These are phyloP conservation scores for Alca torda DNA, from an alignment of 2,797 vertebrate species.

Conservation along the genomic window DNA sequence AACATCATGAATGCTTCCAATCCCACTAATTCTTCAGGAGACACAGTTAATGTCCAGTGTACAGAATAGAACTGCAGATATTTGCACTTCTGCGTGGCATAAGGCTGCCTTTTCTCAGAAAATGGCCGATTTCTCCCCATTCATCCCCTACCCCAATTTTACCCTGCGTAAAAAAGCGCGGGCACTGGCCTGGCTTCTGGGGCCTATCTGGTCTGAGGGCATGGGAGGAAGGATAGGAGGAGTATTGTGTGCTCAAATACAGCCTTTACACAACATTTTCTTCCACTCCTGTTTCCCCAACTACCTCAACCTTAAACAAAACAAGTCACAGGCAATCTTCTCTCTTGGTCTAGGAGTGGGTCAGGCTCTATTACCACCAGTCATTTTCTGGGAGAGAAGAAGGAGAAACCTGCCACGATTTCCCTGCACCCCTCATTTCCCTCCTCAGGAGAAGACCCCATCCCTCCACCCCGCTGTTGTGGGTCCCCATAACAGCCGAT, in stretches of 20 bases:
- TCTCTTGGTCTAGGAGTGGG: not conserved
- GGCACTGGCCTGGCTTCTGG: not conserved
- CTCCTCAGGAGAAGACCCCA: not conserved
- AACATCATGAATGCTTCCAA: rapidly evolving
- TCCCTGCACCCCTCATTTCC: not conserved
- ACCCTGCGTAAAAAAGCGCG: rapidly evolving
- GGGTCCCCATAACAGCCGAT: not conserved
- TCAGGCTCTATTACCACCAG: not conserved
- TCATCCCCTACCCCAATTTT: not conserved
- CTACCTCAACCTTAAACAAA: not conserved
- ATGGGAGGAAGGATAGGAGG: not conserved
- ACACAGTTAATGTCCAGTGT: not conserved
- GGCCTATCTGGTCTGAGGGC: rapidly evolving
- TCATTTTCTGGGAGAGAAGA: not conserved
- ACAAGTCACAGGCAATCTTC: rapidly evolving
- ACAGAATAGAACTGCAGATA: rapidly evolving
- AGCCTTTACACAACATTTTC: not conserved
- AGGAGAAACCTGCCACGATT: not conserved
- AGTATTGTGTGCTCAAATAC: rapidly evolving
- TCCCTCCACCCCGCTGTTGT: rapidly evolving
- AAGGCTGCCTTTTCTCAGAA: not conserved
- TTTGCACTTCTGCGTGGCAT: rapidly evolving
- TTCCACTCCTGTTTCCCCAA: not conserved
- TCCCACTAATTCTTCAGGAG: not conserved
- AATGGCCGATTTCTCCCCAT: rapidly evolving